phyloP scores from a whole-genome alignment of 2,888 invertebrate genomes.

The Eristalinus aeneus region DNA sequence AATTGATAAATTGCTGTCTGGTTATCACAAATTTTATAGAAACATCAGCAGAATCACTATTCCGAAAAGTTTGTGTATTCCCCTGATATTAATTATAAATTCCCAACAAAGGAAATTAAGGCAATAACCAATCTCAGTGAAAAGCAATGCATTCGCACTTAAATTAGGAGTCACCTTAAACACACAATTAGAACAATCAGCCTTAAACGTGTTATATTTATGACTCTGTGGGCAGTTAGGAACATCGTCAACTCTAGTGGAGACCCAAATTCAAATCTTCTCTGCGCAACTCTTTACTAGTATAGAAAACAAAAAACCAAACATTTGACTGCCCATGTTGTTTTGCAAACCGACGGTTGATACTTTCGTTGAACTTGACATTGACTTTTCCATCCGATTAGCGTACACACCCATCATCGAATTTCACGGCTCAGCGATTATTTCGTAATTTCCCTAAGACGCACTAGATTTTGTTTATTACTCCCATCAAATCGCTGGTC shows the following conservation, averaged over 20 bases:
- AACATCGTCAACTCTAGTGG: background rate
- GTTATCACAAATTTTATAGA: too few species aligned
- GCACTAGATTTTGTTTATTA: constrained; percentile 37
- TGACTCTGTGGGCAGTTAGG: background rate
- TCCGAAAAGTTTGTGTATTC: background rate
- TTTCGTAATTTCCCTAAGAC: constrained; percentile 31
- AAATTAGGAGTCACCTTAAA: background rate
- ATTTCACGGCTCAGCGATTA: constrained; percentile 60
- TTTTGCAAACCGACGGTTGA: background rate
- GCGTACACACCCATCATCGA: constrained; percentile 49
- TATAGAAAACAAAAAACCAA: constrained; percentile 18
- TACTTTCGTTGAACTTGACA: constrained; percentile 58
- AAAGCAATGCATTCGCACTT: background rate
- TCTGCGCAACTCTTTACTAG: constrained; percentile 53
- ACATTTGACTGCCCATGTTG: constrained; percentile 45
- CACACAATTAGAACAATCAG: background rate
- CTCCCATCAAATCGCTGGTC: constrained; percentile 21
- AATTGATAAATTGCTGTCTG: too few species aligned
- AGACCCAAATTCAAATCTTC: constrained; percentile 9
- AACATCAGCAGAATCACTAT: background rate
- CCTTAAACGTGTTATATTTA: background rate
- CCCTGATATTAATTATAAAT: background rate
- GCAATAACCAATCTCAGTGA: background rate
- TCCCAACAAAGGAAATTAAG: background rate
- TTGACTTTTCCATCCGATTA: constrained; percentile 44